These are phyloP conservation scores for Muscicapa adusta DNA, from an alignment of 2,113 vertebrate species.

Conservation along the genomic window DNA sequence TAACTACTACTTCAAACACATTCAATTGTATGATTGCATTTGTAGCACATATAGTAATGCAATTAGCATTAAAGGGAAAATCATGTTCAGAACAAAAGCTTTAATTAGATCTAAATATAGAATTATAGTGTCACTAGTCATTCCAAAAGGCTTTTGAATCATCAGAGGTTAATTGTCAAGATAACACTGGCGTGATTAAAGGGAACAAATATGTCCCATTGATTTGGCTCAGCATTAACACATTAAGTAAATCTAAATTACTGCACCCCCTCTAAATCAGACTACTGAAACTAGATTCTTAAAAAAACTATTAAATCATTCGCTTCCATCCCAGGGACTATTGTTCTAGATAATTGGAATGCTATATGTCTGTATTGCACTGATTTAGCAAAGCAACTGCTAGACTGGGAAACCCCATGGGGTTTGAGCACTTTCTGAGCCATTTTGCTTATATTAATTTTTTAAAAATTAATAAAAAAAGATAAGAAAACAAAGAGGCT, in stretches of 20 bases:
- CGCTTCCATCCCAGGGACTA: background rate
- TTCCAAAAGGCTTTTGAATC: conserved; percentile 31
- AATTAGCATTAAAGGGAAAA: background rate
- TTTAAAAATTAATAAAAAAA: background rate
- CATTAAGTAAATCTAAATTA: background rate
- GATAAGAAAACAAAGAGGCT: background rate
- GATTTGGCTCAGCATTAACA: background rate
- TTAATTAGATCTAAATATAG: conserved; percentile 28
- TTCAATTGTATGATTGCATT: background rate
- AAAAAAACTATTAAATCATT: background rate
- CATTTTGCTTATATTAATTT: background rate
- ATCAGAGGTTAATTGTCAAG: conserved; percentile 19
- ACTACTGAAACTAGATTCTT: background rate
- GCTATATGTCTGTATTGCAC: background rate
- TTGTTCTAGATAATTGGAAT: background rate
- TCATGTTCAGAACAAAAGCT: conserved; percentile 7
- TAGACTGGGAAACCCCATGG: background rate
- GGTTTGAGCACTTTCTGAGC: background rate
- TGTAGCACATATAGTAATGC: background rate
- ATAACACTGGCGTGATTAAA: background rate
- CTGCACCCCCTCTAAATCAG: background rate
- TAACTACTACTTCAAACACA: background rate
- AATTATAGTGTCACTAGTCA: background rate
- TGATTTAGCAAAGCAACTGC: background rate
- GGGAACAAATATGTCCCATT: background rate